Conservation (phyloP, 2,797 vertebrate genomes). For the Oryzias sinensis region DNA sequence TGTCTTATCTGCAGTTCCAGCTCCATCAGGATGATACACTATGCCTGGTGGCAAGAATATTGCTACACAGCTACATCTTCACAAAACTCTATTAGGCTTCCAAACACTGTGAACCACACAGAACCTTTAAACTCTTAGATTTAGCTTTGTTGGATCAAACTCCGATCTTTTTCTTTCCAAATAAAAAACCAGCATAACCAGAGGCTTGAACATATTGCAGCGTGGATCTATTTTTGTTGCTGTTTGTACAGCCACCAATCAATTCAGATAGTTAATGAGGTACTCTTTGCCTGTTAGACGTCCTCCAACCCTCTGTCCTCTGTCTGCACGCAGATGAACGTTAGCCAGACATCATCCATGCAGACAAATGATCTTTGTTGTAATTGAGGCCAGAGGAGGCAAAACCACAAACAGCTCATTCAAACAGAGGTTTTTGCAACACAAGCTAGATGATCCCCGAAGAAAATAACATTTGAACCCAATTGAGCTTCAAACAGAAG, state of each 20-base stretch:
- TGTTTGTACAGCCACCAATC: slow-evolving; percentile 52
- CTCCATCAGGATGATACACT: too few relatives aligned
- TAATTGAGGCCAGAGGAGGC: slow-evolving; percentile 51
- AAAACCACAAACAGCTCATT: background rate
- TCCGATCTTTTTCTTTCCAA: slow-evolving; percentile 5
- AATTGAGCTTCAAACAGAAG: slow-evolving; percentile 15
- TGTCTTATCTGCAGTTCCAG: too few relatives aligned
- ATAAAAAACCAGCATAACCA: slow-evolving; percentile 41
- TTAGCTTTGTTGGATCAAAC: background rate
- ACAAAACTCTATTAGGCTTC: background rate
- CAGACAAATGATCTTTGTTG: slow-evolving; percentile 58
- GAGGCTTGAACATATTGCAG: slow-evolving; percentile 32
- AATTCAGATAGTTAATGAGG: slow-evolving; percentile 64
- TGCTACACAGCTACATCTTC: too few relatives aligned
- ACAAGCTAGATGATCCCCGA: slow-evolving; percentile 22
- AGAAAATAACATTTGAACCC: slow-evolving; percentile 33
- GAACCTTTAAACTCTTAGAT: background rate
- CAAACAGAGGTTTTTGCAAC: slow-evolving; percentile 8
- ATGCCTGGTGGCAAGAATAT: too few relatives aligned
- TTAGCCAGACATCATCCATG: slow-evolving; percentile 33
- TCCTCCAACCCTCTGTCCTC: slow-evolving; percentile 30
- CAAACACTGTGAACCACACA: background rate
- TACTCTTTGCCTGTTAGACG: slow-evolving; percentile 31
- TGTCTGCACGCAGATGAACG: slow-evolving; percentile 18
- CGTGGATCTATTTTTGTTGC: slow-evolving; percentile 44